Base-by-base conservation (phyloP, 2,113 vertebrate genomes). In the Pavo muticus region DNA sequence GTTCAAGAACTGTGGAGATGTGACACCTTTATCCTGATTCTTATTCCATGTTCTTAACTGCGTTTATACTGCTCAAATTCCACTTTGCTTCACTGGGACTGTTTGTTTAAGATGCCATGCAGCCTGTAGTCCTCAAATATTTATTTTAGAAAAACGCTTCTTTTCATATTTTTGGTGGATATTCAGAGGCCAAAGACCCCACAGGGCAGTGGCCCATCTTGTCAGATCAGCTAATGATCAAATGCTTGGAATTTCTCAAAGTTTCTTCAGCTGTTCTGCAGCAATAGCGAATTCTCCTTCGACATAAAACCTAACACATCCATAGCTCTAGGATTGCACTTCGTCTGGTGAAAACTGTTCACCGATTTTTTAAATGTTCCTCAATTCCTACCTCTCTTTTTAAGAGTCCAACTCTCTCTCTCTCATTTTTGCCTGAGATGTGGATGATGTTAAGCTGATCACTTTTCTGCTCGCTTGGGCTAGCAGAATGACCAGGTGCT, bases 401-500 rank as follows among this genome's bases (percentile, higher is more conserved):
- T 57, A 90, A 61, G 12, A 86, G 37, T 57, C 25, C 39, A 39
- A 23, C 52, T 93, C 7, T 3, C 32, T 71, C 71, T 60, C 81
- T 8, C 52, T 95, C 35, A 35, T 81, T 95, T 95, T 75, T 84
- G 37, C 50, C 54, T 91, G 42, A 87, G 91, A 93, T 57, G 35
- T 44, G 60, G 79, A 75, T 56, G 29, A 40, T 86, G 52, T 84
- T 57, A 74, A 80, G 47, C 60, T 17, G 3, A 57, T 90, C 76
- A 40, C 25, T 37, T 85, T 92, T 77, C 76, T 12, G 5, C 47
- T 90, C 5, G 0, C 56, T 77, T 4, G 4, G 60, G 25, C 75
- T 74, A 5, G 50, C 60, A 93, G 91, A 86, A 84, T 90, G 85
- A 80, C 64, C 84, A 84, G 81, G 71, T 73, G 90, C 44, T 95